Evolutionary conservation across 2,113 vertebrate species (phyloP), one percentile per base, ranked within the genome.

Genomic region (Herpailurus yagouaroundi): DNA sequence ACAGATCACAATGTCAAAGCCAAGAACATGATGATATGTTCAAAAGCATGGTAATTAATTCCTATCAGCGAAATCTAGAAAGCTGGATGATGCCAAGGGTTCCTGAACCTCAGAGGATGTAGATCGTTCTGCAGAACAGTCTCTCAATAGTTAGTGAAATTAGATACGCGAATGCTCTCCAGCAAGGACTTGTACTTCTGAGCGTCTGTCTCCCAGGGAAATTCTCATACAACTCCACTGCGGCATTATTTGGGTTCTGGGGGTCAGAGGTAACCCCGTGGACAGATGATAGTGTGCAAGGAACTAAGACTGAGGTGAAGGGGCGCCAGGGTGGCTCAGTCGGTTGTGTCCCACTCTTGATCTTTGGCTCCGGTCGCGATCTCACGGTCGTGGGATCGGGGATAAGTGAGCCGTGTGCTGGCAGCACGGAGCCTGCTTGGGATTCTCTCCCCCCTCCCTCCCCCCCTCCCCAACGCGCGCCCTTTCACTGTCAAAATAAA

Each of bases 41-140:
- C n/a, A 93, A 76, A 95, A 71, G 90, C 55, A 92, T 36, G 23
- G 27, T 45, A 57, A 93, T 87, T 23, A 76, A 95, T 91, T 77
- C 68, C 76, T 55, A 77, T 41, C 8, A 41, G 74, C 45, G 64
- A 80, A 64, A 57, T 93, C 95, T 64, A 57, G 48, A 71, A 87
- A 87, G n/a, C 12, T 82, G n/a, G 68, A 33, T 82, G 18, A 68
- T 31, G 52, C 41, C 76, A 63, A 79, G 16, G 66, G n/a, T 83
- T 91, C 82, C 76, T 50, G 29, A 82, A 33, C n/a, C 38, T 10
- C n/a, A 63, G 52, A 63, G 16, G 29, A 68, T 52, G 0, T 7
- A 76, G 90, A 57, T 31, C 82, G 66, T 71, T 69, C 66, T 52
- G 15, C 33, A 63, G 25, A 63, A n/a, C 31, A 83, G 16, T 73